Evolutionary conservation across 2,888 invertebrate species (phyloP).

Genomic region (Aphrophora alni): DNA sequence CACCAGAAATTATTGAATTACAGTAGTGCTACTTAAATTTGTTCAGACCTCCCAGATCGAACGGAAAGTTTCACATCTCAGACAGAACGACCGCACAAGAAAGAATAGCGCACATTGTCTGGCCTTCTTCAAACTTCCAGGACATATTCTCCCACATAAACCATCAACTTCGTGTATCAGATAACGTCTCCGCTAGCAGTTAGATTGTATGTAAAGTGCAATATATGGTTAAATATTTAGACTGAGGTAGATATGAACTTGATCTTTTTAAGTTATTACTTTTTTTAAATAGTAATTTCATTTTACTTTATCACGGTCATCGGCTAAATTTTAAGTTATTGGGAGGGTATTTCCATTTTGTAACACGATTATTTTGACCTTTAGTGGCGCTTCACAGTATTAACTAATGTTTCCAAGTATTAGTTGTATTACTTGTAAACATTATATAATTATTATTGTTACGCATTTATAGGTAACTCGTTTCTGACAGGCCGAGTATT

Average conservation of each 20-base stretch:
- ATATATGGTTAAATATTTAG: conserved; percentile 9
- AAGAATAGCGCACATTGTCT: background rate
- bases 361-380: too few relatives aligned
- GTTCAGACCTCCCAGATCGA: too few relatives aligned
- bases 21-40: too few relatives aligned
- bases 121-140: background rate
- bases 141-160: background rate
- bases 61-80: background rate
- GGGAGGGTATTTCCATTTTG: too few relatives aligned
- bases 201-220: background rate
- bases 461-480: too few relatives aligned
- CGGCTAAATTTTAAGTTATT: background rate
- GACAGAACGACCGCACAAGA: too few relatives aligned
- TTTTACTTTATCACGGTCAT: background rate
- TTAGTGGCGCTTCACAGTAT: too few relatives aligned
- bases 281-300: conserved; percentile 3
- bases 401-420: too few relatives aligned
- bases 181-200: background rate
- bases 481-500: too few relatives aligned
- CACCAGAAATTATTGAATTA: too few relatives aligned
- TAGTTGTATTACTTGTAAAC: too few relatives aligned
- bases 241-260: background rate
- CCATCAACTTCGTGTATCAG: background rate
- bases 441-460: too few relatives aligned
- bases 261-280: background rate